Conservation (phyloP, 2,888 invertebrate species). For the Ectobius pallidus region DNA sequence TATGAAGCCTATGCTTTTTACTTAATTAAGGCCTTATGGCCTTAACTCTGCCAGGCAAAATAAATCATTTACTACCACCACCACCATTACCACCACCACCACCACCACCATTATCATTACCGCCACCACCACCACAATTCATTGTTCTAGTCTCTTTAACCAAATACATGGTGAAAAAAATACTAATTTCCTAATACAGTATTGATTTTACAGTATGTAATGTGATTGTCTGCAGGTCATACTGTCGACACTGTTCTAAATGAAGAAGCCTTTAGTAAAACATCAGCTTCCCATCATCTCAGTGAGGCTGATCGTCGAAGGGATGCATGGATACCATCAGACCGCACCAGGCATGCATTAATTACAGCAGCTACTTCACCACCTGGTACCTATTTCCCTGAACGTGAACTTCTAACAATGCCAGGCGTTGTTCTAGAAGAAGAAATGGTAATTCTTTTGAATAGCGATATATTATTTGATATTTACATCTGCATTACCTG, state of each 20-base stretch:
- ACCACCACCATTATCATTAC: too few relatives aligned
- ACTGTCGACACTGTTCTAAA: slow-evolving; percentile 30
- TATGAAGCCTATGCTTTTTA: too few relatives aligned
- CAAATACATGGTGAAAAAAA: too few relatives aligned
- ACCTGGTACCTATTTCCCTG: slow-evolving; percentile 72
- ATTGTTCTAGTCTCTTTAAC: too few relatives aligned
- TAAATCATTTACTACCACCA: too few relatives aligned
- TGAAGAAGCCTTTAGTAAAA: slow-evolving; percentile 29
- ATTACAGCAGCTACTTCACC: slow-evolving; percentile 68
- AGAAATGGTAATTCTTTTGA: slow-evolving; percentile 69
- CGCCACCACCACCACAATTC: too few relatives aligned
- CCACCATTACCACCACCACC: too few relatives aligned
- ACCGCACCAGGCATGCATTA: slow-evolving; percentile 72
- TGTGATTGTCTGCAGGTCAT: slow-evolving; percentile 4
- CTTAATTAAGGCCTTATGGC: too few relatives aligned
- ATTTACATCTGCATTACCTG: too few relatives aligned
- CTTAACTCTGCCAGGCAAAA: too few relatives aligned
- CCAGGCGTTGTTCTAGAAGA: slow-evolving; percentile 83
- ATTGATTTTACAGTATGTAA: too few relatives aligned
- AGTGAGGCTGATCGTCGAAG: slow-evolving; percentile 53
- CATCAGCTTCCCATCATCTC: slow-evolving; percentile 20
- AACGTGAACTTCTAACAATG: slow-evolving; percentile 79
- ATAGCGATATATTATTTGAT: neutral
- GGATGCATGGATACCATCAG: slow-evolving; percentile 84
- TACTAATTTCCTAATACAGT: too few relatives aligned